Percentiles rank a stretch among this genome's conserved stretches.
Conservation (phyloP, 2,113 vertebrate genomes). For the Rutilus rutilus region DNA sequence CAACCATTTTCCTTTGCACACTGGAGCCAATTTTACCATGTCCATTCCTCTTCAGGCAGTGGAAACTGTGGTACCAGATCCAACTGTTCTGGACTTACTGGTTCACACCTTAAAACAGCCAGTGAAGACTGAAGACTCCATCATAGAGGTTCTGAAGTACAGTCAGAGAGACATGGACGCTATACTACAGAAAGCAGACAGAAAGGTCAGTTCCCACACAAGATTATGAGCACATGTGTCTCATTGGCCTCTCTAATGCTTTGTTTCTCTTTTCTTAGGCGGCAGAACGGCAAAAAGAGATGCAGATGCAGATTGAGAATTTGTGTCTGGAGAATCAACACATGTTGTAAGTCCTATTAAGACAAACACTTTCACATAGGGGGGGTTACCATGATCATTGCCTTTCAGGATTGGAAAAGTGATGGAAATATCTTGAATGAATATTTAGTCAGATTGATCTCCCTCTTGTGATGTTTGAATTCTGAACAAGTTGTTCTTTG, state of each 20-base stretch:
- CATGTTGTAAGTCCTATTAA: constrained; percentile 80
- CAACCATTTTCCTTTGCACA: background rate
- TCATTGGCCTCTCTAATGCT: background rate
- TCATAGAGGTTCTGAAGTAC: constrained; percentile 88
- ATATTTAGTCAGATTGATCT: too few species aligned
- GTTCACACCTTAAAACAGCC: constrained; percentile 62
- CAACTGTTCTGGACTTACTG: constrained; percentile 57
- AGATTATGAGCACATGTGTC: background rate
- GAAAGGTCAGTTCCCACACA: constrained; percentile 62
- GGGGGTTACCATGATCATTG: background rate
- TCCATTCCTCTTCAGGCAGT: constrained; percentile 46
- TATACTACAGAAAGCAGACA: constrained; percentile 75
- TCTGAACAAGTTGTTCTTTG: background rate
- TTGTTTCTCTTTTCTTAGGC: constrained; percentile 69
- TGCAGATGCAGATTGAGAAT: constrained; percentile 73
- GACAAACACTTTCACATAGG: background rate
- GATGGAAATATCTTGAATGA: background rate
- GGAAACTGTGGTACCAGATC: constrained; percentile 50
- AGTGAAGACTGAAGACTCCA: constrained; percentile 72
- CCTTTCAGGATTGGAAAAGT: background rate
- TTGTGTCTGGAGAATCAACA: constrained; percentile 76
- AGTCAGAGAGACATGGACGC: constrained; percentile 91
- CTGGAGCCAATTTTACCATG: background rate
- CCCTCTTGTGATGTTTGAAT: background rate
- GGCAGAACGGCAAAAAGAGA: constrained; percentile 69